Percentiles rank a stretch among this genome's conserved stretches.
Evolutionary conservation across 1,140 invertebrate species (phyloP).

Genomic region (Drosophila setifemur): DNA sequence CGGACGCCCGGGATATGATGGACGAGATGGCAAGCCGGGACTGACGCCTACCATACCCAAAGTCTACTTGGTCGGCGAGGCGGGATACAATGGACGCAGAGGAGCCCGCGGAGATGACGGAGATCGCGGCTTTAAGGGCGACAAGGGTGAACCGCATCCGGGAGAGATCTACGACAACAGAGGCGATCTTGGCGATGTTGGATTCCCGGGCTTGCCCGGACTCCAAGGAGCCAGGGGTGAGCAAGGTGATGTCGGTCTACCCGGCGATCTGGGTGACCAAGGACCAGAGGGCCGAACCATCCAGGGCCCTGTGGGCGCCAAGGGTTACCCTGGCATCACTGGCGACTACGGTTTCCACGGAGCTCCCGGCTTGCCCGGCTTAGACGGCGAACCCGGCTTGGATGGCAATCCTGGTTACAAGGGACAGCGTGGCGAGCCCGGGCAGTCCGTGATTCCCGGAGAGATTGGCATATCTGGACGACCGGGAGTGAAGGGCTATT

Average conservation of each 20-base stretch:
- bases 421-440: constrained; percentile 84
- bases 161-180: constrained; percentile 62
- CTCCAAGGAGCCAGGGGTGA: constrained; percentile 70
- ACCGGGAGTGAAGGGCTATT: constrained; percentile 82
- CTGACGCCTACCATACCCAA: constrained; percentile 70
- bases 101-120: constrained; percentile 83
- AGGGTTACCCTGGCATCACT: constrained; percentile 83
- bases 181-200: constrained; percentile 62
- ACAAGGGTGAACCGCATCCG: constrained; percentile 84
- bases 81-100: constrained; percentile 82
- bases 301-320: constrained; percentile 82
- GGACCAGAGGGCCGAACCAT: constrained; percentile 60
- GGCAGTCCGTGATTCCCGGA: constrained; percentile 78
- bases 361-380: constrained; percentile 81
- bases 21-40: constrained; percentile 83
- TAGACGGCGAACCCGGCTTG: constrained; percentile 79
- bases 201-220: constrained; percentile 61
- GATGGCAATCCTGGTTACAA: constrained; percentile 83
- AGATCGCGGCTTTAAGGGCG: constrained; percentile 83
- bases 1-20: constrained; percentile 83
- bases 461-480: constrained; percentile 79
- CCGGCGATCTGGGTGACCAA: constrained; percentile 42
- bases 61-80: constrained; percentile 82
- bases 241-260: constrained; percentile 42
- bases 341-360: constrained; percentile 81